A percentile compares a stretch with the other conserved stretches of the same genome.
phyloP scores from a whole-genome alignment of 2,797 vertebrate genomes.

The Tangara arthus region DNA sequence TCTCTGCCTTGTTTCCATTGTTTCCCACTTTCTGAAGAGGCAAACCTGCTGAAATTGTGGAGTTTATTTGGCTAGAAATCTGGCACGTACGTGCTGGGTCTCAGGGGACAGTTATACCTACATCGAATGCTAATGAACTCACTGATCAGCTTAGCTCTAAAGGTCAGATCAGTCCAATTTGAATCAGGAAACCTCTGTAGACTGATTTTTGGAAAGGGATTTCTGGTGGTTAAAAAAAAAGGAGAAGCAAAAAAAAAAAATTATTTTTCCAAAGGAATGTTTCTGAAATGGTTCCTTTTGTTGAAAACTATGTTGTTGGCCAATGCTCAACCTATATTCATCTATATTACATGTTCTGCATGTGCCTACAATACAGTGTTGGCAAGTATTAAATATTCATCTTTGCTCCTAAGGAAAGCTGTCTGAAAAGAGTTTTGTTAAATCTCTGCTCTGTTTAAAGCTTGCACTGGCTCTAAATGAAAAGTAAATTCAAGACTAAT shows the following conservation, averaged over 20 bases:
- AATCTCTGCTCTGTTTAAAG: background rate
- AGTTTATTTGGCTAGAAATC: background rate
- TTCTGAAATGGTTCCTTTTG: background rate
- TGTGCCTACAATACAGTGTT: background rate
- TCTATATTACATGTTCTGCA: background rate
- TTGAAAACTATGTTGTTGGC: background rate
- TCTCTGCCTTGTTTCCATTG: background rate
- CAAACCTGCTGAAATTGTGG: background rate
- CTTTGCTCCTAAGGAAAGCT: background rate
- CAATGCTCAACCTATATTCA: background rate
- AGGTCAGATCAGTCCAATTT: background rate
- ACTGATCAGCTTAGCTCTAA: background rate
- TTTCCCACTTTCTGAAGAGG: background rate
- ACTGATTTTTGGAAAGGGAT: background rate
- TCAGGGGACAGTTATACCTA: too few relatives aligned
- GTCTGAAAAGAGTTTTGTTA: background rate
- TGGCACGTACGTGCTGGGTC: fast-evolving
- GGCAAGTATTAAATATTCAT: background rate
- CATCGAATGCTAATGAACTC: background rate
- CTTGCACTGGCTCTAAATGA: background rate
- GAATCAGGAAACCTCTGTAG: background rate
- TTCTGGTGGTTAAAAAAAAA: background rate
- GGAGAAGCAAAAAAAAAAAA: background rate
- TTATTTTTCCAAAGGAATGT: background rate
- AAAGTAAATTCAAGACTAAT: background rate